Evolutionary conservation across 1,140 invertebrate species (phyloP), one percentile per base, ranked within the genome.

Genomic region (Schlechtendalia chinensis): DNA sequence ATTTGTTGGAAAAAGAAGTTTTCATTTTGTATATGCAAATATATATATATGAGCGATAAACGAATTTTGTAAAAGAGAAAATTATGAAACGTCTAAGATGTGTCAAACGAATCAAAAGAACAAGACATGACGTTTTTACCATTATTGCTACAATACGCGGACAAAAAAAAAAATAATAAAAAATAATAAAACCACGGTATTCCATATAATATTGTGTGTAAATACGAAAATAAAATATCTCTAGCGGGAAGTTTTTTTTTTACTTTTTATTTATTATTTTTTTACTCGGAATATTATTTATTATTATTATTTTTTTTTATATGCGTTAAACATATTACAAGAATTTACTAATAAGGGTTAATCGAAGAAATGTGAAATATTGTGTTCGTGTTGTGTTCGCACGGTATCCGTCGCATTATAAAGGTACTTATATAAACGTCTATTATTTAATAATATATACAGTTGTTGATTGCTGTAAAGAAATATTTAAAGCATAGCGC

Each of bases 51-150:
- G 5, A n/a, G 69, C n/a, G 8, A n/a, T 72, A 72, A 72, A 72
- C 27, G 47, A 29, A 72, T 72, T 71, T 72, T 14, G 47, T 10
- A n/a, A 72, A 16, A 17, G 27, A n/a, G 27, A 72, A 72, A 72
- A 72, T 72, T 53, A 72, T n/a, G 19, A 72, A 72, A 54, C 12
- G 69, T 54, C 69, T 54, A 29, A 54, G 47, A 54, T 72, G 19
- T 72, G 67, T 71, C 67, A 71, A 27, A 50, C 45, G 47, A 71
- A 50, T 71, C 27, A 27, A 29, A 53, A 50, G 2, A 29, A 29
- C 5, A 54, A 29, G 69, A 72, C 47, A 29, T 29, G 69, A n/a
- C 69, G 53, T 72, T 29, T 29, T 19, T n/a, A 54, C 47, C 24
- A 72, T 72, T 53, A 69, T 72, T 72, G 17, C 10, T 29, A 24